Base-by-base conservation (phyloP, 2,113 vertebrate species). In the Protomyctophum bolini region DNA sequence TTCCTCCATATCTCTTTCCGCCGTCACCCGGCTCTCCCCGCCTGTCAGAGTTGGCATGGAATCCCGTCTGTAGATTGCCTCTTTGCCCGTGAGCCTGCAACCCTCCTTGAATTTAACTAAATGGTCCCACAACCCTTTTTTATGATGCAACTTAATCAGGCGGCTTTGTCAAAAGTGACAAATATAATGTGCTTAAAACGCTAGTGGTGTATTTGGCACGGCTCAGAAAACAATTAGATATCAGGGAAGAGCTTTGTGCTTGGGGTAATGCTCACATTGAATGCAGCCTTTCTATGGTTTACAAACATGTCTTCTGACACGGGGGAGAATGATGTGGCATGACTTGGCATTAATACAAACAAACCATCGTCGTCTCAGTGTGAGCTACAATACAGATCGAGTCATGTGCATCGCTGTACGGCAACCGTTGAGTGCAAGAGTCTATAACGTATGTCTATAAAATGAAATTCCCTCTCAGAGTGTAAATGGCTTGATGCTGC, bases 91-190 rank as follows among this genome's bases (percentile, higher is more conserved):
- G 10, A 86, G 69, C 83, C 66, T 75, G 68, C 81, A 21, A 21
- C 54, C 80, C 73, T 79, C 62, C 59, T 73, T 58, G 79, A 82
- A 89, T 89, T 80, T 86, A 89, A 89, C 81, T 86, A 89, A 92
- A 91, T 90, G 88, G 85, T 41, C 83, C 70, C 68, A 52, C 79
- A 71, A 84, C 33, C 33, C 85, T 72, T 79, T 87, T 86, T 91
- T 83, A 88, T 88, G 87, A 90, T 87, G 88, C 87, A 85, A 87
- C 85, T 89, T 91, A 88, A 92, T 93, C 88, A 89, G 79, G 73
- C 59, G 49, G 80, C 76, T 90, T 92, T 91, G 87, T 90, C 84
- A 85, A 41, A 82, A 87, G 83, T 86, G 88, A 88, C 82, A 90
- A 73, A 85, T 83, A 82, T 80, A 86, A 89, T 72, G 75, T 74